phyloP scores from a whole-genome alignment of 2,888 invertebrate species.

The Parnassius apollo region DNA sequence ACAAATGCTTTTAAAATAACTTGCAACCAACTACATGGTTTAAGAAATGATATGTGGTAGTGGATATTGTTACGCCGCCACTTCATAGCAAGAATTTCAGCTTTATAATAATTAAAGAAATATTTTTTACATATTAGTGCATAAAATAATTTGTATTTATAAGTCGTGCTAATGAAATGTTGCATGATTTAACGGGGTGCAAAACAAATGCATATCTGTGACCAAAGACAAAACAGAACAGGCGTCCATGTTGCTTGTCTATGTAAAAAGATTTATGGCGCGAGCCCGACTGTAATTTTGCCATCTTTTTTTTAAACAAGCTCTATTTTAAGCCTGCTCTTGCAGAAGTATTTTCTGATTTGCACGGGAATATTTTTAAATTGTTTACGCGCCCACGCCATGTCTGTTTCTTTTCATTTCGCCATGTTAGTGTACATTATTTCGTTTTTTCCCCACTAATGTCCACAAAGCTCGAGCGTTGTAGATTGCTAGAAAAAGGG shows the following conservation, averaged over 20 bases:
- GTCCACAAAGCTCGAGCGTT: slow-evolving; percentile 24
- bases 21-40: too few species aligned
- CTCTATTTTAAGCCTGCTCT: slow-evolving; percentile 28
- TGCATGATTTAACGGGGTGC: slow-evolving; percentile 30
- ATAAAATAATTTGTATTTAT: neutral
- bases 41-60: too few species aligned
- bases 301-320: slow-evolving; percentile 42
- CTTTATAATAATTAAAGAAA: neutral
- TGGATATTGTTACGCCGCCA: too few species aligned
- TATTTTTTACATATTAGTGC: neutral
- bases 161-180: neutral
- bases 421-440: slow-evolving; percentile 24
- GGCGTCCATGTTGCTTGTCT: slow-evolving; percentile 71
- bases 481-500: slow-evolving; percentile 18
- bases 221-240: slow-evolving; percentile 69
- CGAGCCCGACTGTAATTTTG: slow-evolving; percentile 57
- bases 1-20: too few species aligned
- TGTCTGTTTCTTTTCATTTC: slow-evolving; percentile 22
- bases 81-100: too few species aligned
- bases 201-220: slow-evolving; percentile 50
- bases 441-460: slow-evolving; percentile 25
- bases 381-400: slow-evolving; percentile 25
- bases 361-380: slow-evolving; percentile 28
- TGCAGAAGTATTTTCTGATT: slow-evolving; percentile 26
- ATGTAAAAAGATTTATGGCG: slow-evolving; percentile 66